Conservation (phyloP, 2,113 vertebrate genomes). For the Semnornis frantzii region DNA sequence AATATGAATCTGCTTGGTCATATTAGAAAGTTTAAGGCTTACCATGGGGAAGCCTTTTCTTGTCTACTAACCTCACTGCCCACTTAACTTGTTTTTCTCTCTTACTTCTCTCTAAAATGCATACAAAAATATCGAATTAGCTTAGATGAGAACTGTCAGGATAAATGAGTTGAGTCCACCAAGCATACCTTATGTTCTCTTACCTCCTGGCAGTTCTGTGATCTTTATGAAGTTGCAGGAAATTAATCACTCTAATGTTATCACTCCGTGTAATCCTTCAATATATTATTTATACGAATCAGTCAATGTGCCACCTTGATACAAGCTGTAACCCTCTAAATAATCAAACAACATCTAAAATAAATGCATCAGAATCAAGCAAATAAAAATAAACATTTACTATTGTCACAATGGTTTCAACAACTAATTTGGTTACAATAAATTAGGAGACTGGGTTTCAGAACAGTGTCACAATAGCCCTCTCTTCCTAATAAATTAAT, state of each 20-base stretch:
- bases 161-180: neutral
- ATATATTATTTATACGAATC: slow-evolving; percentile 62
- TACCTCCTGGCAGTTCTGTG: neutral
- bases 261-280: slow-evolving; percentile 38
- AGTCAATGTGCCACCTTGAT: slow-evolving; percentile 32
- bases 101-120: neutral
- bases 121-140: neutral
- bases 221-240: slow-evolving; percentile 46
- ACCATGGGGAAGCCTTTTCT: neutral
- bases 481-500: neutral
- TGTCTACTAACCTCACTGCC: neutral
- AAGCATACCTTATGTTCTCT: neutral
- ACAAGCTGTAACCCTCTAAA: slow-evolving; percentile 18
- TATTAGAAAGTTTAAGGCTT: neutral
- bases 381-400: slow-evolving; percentile 17
- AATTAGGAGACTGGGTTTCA: neutral
- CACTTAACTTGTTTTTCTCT: neutral
- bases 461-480: neutral
- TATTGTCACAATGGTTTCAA: neutral
- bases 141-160: neutral
- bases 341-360: slow-evolving; percentile 53
- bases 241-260: slow-evolving; percentile 63
- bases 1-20: neutral
- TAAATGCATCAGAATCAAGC: neutral
- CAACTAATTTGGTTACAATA: slow-evolving; percentile 22